Percentiles rank a stretch among this genome's conserved stretches.
These are phyloP conservation scores for Hydrozoanthus tunicans DNA, from an alignment of 64 coral and sea anemone genomes.

Conservation along the genomic window DNA sequence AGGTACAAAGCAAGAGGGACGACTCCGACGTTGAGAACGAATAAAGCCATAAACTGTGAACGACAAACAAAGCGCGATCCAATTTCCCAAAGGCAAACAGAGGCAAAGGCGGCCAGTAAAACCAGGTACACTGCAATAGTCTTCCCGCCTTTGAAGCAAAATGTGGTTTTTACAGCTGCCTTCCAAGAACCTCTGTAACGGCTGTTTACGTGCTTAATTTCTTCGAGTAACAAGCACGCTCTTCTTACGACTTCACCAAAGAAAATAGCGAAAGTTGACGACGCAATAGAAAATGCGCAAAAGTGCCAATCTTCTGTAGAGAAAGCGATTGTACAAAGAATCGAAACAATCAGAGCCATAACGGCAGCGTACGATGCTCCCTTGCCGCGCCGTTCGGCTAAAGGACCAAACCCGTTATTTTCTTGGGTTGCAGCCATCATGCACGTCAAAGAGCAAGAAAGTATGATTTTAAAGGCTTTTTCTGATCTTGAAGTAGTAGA, in stretches of 20 bases:
- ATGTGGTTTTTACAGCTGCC: neutral
- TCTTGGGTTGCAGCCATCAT: neutral
- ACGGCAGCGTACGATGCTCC: neutral
- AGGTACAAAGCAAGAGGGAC: conserved; percentile 7
- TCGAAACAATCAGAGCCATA: neutral
- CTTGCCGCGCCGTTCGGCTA: neutral
- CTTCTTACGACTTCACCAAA: conserved; percentile 31
- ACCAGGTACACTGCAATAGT: neutral
- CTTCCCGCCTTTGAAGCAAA: neutral
- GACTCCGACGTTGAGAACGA: conserved; percentile 19
- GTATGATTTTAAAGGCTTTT: neutral
- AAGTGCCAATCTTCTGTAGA: neutral
- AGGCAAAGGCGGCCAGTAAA: neutral
- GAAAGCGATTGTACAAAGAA: neutral
- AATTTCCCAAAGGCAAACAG: neutral
- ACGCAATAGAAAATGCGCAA: conserved; percentile 12
- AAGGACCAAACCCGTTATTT: conserved; percentile 20
- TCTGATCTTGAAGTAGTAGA: neutral
- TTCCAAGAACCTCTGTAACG: conserved; percentile 14
- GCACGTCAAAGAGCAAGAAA: neutral
- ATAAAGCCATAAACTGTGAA: conserved; percentile 6
- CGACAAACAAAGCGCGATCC: neutral
- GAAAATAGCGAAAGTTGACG: conserved; percentile 9
- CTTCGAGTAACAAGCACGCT: conserved; percentile 10
- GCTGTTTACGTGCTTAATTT: conserved; percentile 20